phyloP scores from a whole-genome alignment of 1,140 invertebrate genomes.

The Catajapyx aquilonaris region DNA sequence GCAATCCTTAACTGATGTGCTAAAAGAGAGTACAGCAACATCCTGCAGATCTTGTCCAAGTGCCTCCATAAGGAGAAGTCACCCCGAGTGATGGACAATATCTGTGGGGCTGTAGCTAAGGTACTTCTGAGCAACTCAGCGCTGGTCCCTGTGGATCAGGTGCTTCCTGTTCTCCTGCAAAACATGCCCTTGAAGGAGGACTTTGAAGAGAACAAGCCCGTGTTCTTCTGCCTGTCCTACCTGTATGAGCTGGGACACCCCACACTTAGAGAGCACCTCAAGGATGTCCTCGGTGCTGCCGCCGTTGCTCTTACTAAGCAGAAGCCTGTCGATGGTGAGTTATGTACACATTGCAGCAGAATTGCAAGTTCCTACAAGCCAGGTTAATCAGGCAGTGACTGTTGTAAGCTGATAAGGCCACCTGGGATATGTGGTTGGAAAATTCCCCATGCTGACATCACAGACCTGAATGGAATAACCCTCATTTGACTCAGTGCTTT shows the following conservation, averaged over 20 bases:
- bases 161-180: slow-evolving; percentile 11
- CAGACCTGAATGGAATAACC: too few relatives aligned
- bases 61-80: slow-evolving; percentile 36
- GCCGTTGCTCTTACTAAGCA: too few relatives aligned
- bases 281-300: too few relatives aligned
- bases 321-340: too few relatives aligned
- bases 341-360: too few relatives aligned
- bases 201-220: not conserved
- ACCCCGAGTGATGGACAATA: slow-evolving; percentile 43
- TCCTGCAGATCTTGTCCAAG: slow-evolving; percentile 40
- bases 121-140: slow-evolving; percentile 40
- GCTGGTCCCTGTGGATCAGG: slow-evolving; percentile 39
- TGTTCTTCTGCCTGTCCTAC: not conserved
- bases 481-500: too few relatives aligned
- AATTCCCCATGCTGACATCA: too few relatives aligned
- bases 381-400: too few relatives aligned
- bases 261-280: not conserved
- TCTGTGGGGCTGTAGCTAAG: slow-evolving; percentile 51
- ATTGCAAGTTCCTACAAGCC: too few relatives aligned
- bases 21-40: slow-evolving; percentile 36
- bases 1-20: too few relatives aligned
- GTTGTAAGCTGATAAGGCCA: too few relatives aligned
- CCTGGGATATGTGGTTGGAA: too few relatives aligned
- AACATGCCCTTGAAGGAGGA: not conserved
- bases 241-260: not conserved